These are phyloP conservation scores for Hedya salicella DNA, from an alignment of 2,888 invertebrate species.

Conservation along the genomic window DNA sequence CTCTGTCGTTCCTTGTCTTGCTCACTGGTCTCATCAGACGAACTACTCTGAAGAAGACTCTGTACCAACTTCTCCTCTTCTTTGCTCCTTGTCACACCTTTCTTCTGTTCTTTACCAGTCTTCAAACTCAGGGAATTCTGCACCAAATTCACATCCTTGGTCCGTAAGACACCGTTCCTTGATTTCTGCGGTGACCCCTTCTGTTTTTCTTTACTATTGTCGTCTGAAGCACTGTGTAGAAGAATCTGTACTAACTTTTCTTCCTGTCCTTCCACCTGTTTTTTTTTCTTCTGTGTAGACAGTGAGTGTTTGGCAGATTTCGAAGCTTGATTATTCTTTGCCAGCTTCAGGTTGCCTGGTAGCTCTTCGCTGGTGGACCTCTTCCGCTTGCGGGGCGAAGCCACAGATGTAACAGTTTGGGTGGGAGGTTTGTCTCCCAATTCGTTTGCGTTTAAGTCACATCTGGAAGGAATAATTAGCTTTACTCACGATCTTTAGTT, in stretches of 20 bases:
- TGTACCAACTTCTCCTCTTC: constrained; percentile 9
- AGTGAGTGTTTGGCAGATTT: neutral
- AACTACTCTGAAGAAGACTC: constrained; percentile 2
- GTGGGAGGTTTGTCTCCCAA: neutral
- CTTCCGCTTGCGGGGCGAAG: constrained; percentile 8
- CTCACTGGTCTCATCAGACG: neutral
- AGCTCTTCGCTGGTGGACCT: constrained; percentile 11
- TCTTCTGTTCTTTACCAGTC: neutral
- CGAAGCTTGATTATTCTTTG: neutral
- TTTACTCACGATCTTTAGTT: too few relatives aligned
- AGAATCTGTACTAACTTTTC: neutral
- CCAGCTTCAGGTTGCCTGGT: neutral
- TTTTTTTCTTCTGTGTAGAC: neutral
- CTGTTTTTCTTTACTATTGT: neutral
- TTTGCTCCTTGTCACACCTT: neutral
- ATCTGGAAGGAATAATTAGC: constrained; percentile 11
- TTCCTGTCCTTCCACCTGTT: neutral
- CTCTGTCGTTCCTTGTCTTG: neutral
- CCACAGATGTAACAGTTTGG: too few relatives aligned
- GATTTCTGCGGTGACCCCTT: constrained; percentile 1
- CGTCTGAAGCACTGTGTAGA: neutral
- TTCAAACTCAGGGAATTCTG: too few relatives aligned
- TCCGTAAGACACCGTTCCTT: neutral
- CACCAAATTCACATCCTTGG: too few relatives aligned
- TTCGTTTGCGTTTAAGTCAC: constrained; percentile 27